Conservation (phyloP, 2,113 vertebrate species). For the Eleginops maclovinus region DNA sequence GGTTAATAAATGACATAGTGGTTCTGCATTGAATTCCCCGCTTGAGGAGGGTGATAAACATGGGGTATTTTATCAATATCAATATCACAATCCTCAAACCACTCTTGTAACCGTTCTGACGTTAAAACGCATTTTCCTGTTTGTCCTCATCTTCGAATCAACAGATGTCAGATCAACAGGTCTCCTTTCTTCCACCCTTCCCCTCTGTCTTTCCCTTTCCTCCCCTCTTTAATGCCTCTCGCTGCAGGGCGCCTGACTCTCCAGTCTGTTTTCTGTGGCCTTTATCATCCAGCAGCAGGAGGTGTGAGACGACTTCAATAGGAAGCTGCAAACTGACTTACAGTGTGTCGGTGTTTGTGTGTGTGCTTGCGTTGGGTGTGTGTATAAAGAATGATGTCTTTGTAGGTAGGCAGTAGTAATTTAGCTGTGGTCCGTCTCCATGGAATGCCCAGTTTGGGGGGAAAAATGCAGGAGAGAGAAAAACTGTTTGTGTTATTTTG, state of each 20-base stretch:
- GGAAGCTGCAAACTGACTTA: conserved; percentile 43
- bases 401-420: conserved; percentile 65
- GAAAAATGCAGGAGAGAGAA: conserved; percentile 37
- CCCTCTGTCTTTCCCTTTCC: neutral
- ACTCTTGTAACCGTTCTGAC: no score
- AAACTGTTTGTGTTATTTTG: conserved; percentile 5
- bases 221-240: conserved; percentile 18
- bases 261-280: conserved; percentile 36
- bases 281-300: conserved; percentile 54
- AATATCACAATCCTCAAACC: no score
- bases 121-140: neutral
- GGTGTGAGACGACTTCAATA: conserved; percentile 46
- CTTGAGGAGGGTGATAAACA: no score
- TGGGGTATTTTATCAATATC: no score
- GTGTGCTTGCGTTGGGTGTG: neutral
- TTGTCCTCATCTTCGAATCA: conserved; percentile 14
- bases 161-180: conserved; percentile 50
- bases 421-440: conserved; percentile 53
- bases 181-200: conserved; percentile 2
- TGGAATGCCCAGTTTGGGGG: conserved; percentile 61
- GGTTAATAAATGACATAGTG: no score
- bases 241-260: conserved; percentile 17
- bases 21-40: no score
- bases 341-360: conserved; percentile 13
- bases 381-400: conserved; percentile 61